Conservation (phyloP, 2,888 invertebrate species). For the Chrysolina haemoptera region DNA sequence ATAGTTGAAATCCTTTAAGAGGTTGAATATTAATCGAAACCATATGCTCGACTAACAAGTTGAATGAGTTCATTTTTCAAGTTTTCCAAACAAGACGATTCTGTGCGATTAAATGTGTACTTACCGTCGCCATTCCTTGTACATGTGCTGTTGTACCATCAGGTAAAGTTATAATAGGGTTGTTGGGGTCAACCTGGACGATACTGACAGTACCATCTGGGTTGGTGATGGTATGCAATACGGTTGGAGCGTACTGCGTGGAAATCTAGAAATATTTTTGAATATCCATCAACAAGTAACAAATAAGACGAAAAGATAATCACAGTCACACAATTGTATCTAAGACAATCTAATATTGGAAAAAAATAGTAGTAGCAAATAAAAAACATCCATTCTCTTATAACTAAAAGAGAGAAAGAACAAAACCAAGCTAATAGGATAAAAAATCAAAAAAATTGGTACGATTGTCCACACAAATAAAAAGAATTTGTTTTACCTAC, state of each 20-base stretch:
- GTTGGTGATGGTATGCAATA: conserved; percentile 96
- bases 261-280: conserved; percentile 67
- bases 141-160: conserved; percentile 97
- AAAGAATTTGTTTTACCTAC: conserved; percentile 25
- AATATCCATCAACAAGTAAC: background rate
- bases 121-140: conserved; percentile 75
- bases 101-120: conserved; percentile 23
- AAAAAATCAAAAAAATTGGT: conserved; percentile 33
- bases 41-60: too few species aligned
- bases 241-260: conserved; percentile 88
- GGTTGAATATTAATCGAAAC: too few species aligned
- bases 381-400: conserved; percentile 29
- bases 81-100: background rate
- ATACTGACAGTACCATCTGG: conserved; percentile 97
- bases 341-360: conserved; percentile 28
- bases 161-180: conserved; percentile 94
- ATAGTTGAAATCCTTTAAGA: too few species aligned
- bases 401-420: conserved; percentile 41
- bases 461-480: conserved; percentile 6
- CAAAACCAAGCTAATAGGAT: conserved; percentile 53
- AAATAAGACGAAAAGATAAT: conserved; percentile 21
- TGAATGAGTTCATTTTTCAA: conserved; percentile 1
- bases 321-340: conserved; percentile 39
- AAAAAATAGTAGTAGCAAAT: conserved; percentile 40
- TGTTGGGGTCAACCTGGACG: conserved; percentile 94